These are phyloP conservation scores for Calliphora vicina DNA, from an alignment of 1,140 invertebrate species.

Conservation along the genomic window DNA sequence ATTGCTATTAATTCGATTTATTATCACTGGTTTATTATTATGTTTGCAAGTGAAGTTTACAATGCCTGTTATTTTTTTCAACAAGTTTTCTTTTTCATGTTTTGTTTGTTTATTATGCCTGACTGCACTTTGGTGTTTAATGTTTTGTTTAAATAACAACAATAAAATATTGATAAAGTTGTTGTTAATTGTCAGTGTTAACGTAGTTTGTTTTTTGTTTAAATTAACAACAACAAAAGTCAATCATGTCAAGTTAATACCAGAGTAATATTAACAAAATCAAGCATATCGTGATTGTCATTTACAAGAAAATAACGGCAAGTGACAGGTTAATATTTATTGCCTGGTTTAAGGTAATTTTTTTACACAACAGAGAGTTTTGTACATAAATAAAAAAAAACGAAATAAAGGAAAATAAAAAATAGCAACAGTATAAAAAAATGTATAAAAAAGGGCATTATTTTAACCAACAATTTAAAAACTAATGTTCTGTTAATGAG, in stretches of 20 bases:
- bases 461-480: too few species aligned
- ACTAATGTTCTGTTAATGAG: too few species aligned
- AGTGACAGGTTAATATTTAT: background rate
- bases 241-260: background rate
- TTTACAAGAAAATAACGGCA: background rate
- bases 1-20: too few species aligned
- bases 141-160: background rate
- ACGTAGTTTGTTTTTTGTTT: background rate
- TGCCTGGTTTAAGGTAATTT: background rate
- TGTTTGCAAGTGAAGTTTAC: too few species aligned
- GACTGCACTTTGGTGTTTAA: too few species aligned
- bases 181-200: background rate
- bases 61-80: too few species aligned
- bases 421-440: too few species aligned
- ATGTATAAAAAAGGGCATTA: too few species aligned
- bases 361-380: background rate
- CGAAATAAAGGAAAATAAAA: background rate
- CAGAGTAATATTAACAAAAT: background rate
- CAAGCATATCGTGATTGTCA: background rate
- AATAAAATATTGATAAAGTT: background rate
- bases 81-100: background rate
- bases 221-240: background rate
- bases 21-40: too few species aligned
- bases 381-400: background rate
- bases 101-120: background rate